Evolutionary conservation across 2,888 invertebrate genomes (phyloP).

Genomic region (Osmoderma eremita): DNA sequence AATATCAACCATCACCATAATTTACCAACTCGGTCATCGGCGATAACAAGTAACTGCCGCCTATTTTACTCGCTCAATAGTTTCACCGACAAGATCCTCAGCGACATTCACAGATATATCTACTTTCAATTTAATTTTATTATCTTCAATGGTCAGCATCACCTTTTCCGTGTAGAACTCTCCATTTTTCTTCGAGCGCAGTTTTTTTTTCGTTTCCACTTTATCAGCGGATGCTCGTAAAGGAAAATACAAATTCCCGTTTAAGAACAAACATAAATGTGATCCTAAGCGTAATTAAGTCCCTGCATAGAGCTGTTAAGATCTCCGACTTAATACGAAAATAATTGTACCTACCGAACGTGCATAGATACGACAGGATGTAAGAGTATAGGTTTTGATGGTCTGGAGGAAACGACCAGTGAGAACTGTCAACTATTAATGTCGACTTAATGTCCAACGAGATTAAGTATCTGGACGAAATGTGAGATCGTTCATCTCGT

Average conservation of each 20-base stretch:
- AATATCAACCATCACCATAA: neutral
- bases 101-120: neutral
- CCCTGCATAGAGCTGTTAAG: neutral
- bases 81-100: neutral
- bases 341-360: conserved; percentile 14
- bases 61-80: neutral
- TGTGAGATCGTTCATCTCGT: too few relatives aligned
- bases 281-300: neutral
- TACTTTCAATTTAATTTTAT: conserved; percentile 9
- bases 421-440: conserved; percentile 21
- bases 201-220: neutral
- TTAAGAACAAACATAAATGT: neutral
- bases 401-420: conserved; percentile 16
- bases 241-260: too few relatives aligned
- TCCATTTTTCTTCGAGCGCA: neutral
- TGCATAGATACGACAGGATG: conserved; percentile 5
- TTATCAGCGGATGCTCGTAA: conserved; percentile 4
- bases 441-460: conserved; percentile 2
- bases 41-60: neutral
- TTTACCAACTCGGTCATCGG: neutral
- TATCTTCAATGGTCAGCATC: neutral
- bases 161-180: neutral
- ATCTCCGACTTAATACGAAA: conserved; percentile 6
- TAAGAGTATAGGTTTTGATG: conserved; percentile 23
- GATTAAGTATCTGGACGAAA: too few relatives aligned